Base-by-base conservation (phyloP, 2,888 invertebrate species). In the Tetanocera ferruginea region DNA sequence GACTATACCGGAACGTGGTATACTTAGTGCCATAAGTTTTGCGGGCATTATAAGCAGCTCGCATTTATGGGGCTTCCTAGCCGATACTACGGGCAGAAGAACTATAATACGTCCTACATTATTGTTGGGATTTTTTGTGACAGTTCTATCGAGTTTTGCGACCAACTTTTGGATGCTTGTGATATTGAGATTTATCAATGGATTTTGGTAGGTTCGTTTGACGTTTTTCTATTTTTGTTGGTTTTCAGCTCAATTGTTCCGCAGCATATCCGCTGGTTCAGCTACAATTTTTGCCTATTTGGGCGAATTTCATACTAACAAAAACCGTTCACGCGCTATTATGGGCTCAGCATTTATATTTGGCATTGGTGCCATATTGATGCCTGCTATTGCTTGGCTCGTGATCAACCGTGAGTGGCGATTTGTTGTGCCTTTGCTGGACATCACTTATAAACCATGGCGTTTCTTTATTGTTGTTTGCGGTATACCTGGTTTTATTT, bases 11-110 rank as follows among this genome's bases (percentile, higher is more conserved):
- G 86, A 90, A 78, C 89, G 89, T 67, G 90, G 90, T 17, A 86
- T 89, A 74, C 85, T 90, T 64, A 88, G 87, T 79, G 89, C 89
- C 19, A 86, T 88, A 34, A 88, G 89, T 6, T 89, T 90, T 84
- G 85, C 88, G 51, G 90, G 90, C 83, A 91, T 92, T 82, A 90
- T 92, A 52, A 84, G 90, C 4, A 91, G 91, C 69, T 92, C 92
- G 1, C 91, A 92, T 85, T 83, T 92, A 64, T 92, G 92, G 92
- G 92, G 92, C 8, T 91, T 91, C 82, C 82, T 92, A 55, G 92
- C 92, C 0, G 92, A 92, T 81, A 91, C 91, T 6, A 89, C 86
- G 77, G 92, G 92, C 9, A 84, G 91, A 75, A 88, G 90, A 81
- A 89, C 87, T 67, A 88, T 90, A 1, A 88, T 91, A 34, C 84